Evolutionary conservation across 2,888 invertebrate genomes (phyloP).

Genomic region (Cantharis rustica): DNA sequence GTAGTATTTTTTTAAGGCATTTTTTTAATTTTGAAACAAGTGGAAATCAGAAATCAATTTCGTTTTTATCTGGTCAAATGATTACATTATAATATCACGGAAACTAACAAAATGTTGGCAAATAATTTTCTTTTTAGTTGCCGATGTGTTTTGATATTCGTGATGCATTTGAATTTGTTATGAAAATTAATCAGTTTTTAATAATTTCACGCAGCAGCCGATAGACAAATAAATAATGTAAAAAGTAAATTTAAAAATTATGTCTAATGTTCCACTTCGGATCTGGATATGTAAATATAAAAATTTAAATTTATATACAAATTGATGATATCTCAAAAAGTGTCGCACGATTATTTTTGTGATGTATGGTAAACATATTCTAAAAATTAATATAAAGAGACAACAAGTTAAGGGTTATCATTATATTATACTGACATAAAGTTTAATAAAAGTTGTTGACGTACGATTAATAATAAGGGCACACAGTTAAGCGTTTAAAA

Average conservation of each 20-base stretch:
- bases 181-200: no score
- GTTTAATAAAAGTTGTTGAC: not conserved
- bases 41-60: no score
- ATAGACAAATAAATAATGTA: not conserved
- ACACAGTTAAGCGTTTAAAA: not conserved
- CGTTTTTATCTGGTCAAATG: no score
- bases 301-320: conserved; percentile 11
- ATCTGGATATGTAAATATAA: not conserved
- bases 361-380: not conserved
- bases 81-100: no score
- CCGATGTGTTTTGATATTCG: no score
- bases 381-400: not conserved
- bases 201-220: no score
- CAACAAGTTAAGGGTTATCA: not conserved
- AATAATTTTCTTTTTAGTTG: no score
- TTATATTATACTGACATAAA: not conserved
- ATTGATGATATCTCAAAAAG: conserved; percentile 9
- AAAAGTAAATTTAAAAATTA: not conserved
- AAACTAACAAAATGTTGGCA: no score
- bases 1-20: not conserved
- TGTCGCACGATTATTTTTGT: not conserved
- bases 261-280: not conserved
- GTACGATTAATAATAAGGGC: not conserved
- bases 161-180: no score
- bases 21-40: not conserved